A percentile compares a stretch with the other conserved stretches of the same genome.
Conservation (phyloP, 2,888 invertebrate genomes). For the Eustalomyia histrio region DNA sequence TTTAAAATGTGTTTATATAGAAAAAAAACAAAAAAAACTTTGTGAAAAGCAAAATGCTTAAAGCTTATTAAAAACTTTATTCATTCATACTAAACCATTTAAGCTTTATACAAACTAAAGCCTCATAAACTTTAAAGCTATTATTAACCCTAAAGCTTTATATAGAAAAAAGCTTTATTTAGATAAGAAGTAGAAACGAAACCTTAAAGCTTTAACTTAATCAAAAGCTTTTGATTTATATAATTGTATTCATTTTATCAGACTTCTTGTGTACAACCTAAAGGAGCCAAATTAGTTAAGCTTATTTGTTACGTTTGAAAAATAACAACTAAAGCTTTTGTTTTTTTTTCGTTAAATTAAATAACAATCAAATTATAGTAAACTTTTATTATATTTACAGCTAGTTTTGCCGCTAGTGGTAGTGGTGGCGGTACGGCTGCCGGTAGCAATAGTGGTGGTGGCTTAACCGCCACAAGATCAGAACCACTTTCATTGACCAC, state of each 20-base stretch:
- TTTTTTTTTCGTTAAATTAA: not conserved
- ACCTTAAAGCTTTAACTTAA: no score
- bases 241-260: constrained; percentile 6
- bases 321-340: constrained; percentile 12
- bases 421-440: constrained; percentile 51
- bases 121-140: not conserved
- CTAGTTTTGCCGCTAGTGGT: constrained; percentile 73
- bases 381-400: constrained; percentile 66
- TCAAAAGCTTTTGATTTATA: no score
- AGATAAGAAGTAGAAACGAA: not conserved
- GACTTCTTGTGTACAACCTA: constrained; percentile 38
- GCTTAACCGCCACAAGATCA: constrained; percentile 72
- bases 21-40: no score
- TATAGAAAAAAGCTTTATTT: no score
- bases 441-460: not conserved
- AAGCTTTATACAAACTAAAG: not conserved
- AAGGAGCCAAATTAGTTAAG: constrained; percentile 50
- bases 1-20: no score
- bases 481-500: constrained; percentile 90
- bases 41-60: no score
- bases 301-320: constrained; percentile 28
- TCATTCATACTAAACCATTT: no score
- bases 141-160: no score
- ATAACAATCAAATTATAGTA: not conserved
- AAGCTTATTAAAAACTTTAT: no score